Evolutionary conservation across 2,888 invertebrate genomes (phyloP).

Genomic region (Agelastica alni): DNA sequence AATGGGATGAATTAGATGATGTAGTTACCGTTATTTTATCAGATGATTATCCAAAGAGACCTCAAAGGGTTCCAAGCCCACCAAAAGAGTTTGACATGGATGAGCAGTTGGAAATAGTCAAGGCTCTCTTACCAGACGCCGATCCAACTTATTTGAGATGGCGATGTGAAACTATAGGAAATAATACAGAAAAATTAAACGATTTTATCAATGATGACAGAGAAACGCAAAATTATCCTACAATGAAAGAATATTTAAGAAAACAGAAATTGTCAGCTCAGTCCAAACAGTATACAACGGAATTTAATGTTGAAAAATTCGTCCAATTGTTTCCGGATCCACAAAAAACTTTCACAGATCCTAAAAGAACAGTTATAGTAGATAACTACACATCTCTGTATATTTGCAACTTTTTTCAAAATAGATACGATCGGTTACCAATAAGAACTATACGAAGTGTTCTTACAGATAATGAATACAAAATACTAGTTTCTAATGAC

Average conservation of each 20-base stretch:
- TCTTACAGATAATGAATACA: constrained; percentile 8
- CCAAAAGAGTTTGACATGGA: constrained; percentile 37
- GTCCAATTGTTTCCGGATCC: constrained; percentile 58
- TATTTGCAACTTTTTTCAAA: constrained; percentile 34
- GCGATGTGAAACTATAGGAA: constrained; percentile 36
- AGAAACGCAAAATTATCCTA: constrained; percentile 44
- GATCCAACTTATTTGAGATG: constrained; percentile 45
- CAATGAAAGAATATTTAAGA: constrained; percentile 44
- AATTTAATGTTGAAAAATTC: constrained; percentile 56
- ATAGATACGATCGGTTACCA: constrained; percentile 33
- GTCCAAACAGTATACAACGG: constrained; percentile 54
- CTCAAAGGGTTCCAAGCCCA: constrained; percentile 20
- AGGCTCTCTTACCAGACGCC: constrained; percentile 46
- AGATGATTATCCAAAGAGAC: constrained; percentile 43
- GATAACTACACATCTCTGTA: constrained; percentile 24
- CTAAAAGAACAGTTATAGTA: constrained; percentile 25
- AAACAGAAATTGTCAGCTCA: constrained; percentile 51
- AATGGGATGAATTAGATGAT: constrained; percentile 34
- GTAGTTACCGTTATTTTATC: constrained; percentile 35
- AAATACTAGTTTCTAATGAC: constrained; percentile 1
- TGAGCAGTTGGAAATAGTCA: constrained; percentile 43
- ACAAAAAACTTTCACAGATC: constrained; percentile 39
- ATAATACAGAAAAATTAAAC: constrained; percentile 37
- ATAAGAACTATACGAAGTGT: constrained; percentile 23
- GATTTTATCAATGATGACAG: constrained; percentile 40